Evolutionary conservation across 2,888 invertebrate genomes (phyloP).

Genomic region (Lithophane ornitopus): DNA sequence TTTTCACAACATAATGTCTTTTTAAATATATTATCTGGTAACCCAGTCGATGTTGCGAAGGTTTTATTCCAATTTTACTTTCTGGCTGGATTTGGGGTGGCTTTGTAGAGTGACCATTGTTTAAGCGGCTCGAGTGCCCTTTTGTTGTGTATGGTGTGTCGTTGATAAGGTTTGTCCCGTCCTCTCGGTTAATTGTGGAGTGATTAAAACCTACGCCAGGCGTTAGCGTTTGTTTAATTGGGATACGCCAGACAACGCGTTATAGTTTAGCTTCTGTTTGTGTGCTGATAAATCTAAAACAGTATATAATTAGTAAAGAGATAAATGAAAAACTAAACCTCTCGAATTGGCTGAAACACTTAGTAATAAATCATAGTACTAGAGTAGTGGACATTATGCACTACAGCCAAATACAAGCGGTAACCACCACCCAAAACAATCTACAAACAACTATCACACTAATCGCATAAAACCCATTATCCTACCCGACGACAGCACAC

Average conservation of each 20-base stretch:
- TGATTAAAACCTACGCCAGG: conserved; percentile 58
- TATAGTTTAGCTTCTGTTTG: conserved; percentile 33
- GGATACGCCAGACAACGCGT: conserved; percentile 29
- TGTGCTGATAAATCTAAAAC: not conserved
- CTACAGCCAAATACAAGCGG: not conserved
- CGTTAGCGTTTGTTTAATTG: conserved; percentile 51
- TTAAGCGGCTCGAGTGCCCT: conserved; percentile 73
- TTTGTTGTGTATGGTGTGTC: conserved; percentile 76
- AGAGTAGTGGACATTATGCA: not conserved
- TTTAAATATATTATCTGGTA: conserved; percentile 70
- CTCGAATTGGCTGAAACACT: not conserved
- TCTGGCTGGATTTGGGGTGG: conserved; percentile 75
- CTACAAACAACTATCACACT: conserved; percentile 22
- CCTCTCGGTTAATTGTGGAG: conserved; percentile 72
- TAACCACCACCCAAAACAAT: conserved; percentile 15
- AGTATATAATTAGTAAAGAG: not conserved
- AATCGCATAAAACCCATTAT: conserved; percentile 44
- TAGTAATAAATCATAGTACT: not conserved
- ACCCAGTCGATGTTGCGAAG: conserved; percentile 64
- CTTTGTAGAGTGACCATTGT: conserved; percentile 77
- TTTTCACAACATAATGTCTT: conserved; percentile 56
- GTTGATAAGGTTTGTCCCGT: conserved; percentile 72
- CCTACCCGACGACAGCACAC: conserved; percentile 23
- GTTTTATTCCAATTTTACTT: conserved; percentile 75
- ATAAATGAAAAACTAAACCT: conserved; percentile 1